phyloP scores from a whole-genome alignment of 2,113 vertebrate genomes.

The Cheirogaleus medius region DNA sequence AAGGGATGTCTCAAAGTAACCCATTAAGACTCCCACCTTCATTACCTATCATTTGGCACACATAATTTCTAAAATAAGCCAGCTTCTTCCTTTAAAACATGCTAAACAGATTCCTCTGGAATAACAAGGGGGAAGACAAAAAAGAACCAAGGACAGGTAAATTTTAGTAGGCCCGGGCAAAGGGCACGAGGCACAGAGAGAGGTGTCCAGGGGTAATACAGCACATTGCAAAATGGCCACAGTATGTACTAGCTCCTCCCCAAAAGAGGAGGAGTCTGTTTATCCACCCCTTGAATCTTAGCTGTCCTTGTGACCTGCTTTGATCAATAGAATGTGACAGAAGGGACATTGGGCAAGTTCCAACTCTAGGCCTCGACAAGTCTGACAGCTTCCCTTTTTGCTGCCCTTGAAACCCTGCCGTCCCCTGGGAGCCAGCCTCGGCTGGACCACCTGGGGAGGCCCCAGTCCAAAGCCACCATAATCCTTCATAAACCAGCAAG shows the following conservation, averaged over 20 bases:
- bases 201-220: accelerated
- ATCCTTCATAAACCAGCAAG: not conserved
- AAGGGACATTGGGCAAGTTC: not conserved
- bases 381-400: not conserved
- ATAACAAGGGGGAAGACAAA: not conserved
- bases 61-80: not conserved
- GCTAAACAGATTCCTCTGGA: not conserved
- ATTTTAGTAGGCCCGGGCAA: not conserved
- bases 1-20: not conserved
- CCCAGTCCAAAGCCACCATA: not conserved
- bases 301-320: not conserved
- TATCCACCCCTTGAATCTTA: not conserved
- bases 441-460: not conserved
- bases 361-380: not conserved
- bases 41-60: not conserved
- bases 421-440: not conserved
- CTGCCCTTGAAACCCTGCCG: not conserved
- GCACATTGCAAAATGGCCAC: not conserved
- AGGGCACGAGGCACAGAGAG: not conserved
- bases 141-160: not conserved
- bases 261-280: not conserved
- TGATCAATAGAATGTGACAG: not conserved
- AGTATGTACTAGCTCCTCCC: not conserved
- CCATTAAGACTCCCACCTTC: not conserved
- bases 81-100: not conserved